Percentiles rank a stretch among this genome's conserved stretches.
These are phyloP conservation scores for Periplaneta americana DNA, from an alignment of 1,140 invertebrate genomes.

Conservation along the genomic window DNA sequence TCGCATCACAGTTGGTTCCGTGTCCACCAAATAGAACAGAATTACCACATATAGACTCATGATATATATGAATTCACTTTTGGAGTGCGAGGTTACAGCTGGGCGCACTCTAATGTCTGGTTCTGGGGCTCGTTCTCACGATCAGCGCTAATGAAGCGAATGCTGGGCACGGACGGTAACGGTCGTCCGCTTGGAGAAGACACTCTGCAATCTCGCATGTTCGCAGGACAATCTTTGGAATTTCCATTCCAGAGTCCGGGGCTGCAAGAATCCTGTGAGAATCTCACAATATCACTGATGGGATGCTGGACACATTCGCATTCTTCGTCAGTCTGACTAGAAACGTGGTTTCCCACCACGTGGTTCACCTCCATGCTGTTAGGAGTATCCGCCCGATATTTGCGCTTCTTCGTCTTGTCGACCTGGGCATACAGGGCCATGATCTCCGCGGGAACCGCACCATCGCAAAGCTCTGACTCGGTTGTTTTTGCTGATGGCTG, in stretches of 20 bases:
- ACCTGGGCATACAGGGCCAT: conserved; percentile 20
- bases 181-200: background rate
- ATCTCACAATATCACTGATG: background rate
- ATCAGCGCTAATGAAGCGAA: background rate
- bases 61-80: background rate
- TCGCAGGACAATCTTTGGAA: conserved; percentile 2
- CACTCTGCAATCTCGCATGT: background rate
- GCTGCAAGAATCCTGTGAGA: background rate
- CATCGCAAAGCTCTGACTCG: conserved; percentile 4
- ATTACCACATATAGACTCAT: background rate
- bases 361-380: background rate
- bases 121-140: background rate
- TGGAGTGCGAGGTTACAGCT: too few species aligned
- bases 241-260: conserved; percentile 2
- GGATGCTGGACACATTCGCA: background rate
- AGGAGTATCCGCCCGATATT: conserved; percentile 14
- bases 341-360: background rate
- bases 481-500: background rate
- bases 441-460: conserved; percentile 6
- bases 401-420: conserved; percentile 21
- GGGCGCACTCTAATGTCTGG: conserved; percentile 5
- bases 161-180: conserved; percentile 1
- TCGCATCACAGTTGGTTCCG: background rate
- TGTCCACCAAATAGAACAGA: background rate
- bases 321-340: conserved; percentile 12